Conservation (phyloP, 2,113 vertebrate genomes). For the Vombatus ursinus region DNA sequence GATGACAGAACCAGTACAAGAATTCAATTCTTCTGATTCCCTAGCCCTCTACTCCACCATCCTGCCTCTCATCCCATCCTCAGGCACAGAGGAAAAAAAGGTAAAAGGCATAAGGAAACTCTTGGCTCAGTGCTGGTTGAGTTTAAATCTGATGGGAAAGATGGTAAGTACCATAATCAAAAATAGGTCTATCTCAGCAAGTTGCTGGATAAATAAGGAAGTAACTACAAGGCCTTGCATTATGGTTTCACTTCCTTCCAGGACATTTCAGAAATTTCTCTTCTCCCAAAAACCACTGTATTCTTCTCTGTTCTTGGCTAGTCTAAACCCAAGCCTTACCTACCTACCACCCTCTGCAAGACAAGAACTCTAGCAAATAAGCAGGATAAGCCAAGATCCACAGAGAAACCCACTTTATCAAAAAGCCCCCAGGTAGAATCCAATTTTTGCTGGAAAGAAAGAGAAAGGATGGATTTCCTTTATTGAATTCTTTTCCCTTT, state of each 20-base stretch:
- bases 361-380: background rate
- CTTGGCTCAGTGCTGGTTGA: background rate
- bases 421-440: background rate
- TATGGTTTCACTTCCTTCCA: background rate
- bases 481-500: background rate
- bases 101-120: background rate
- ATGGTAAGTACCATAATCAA: background rate
- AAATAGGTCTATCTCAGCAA: background rate
- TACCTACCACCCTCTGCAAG: background rate
- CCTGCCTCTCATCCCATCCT: background rate
- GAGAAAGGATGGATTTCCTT: background rate
- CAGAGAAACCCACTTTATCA: background rate
- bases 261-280: background rate
- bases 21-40: background rate
- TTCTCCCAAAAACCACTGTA: background rate
- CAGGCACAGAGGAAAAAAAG: background rate
- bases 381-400: background rate
- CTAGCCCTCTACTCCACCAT: background rate
- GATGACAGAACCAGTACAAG: background rate
- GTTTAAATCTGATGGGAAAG: background rate
- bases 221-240: background rate
- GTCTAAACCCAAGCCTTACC: background rate
- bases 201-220: background rate
- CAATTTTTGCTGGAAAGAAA: background rate
- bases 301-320: background rate